Evolutionary conservation across 2,797 vertebrate genomes (phyloP).

Genomic region (Cuniculus paca): DNA sequence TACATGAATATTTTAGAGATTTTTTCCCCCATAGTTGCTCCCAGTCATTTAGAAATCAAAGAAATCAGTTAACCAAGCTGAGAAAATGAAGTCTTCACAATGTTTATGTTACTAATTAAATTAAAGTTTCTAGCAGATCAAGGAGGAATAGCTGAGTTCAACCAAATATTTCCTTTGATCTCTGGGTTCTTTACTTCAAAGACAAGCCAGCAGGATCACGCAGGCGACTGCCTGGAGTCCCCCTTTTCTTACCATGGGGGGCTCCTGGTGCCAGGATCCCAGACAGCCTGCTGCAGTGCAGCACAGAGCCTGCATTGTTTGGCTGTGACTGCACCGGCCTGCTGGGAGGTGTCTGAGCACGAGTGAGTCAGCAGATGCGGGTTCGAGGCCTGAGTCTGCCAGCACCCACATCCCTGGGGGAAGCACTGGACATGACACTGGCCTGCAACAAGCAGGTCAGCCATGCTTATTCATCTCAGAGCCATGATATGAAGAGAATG

Average conservation of each 20-base stretch:
- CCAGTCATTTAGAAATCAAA: conserved; percentile 48
- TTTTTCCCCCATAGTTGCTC: not conserved
- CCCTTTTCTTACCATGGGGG: not conserved
- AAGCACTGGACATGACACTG: not conserved
- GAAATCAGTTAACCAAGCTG: conserved; percentile 52
- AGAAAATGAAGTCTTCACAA: conserved; percentile 55
- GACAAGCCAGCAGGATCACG: not conserved
- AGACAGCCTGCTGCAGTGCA: not conserved
- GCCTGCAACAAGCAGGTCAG: not conserved
- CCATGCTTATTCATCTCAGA: not conserved
- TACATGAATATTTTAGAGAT: not conserved
- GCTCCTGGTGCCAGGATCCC: not conserved
- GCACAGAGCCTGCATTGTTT: not conserved
- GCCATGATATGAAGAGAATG: not conserved
- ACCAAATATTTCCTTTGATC: conserved; percentile 79
- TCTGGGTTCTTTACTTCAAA: conserved; percentile 68
- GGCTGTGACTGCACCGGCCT: not conserved
- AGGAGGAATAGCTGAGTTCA: conserved; percentile 63
- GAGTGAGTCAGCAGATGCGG: not conserved
- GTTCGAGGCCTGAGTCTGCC: not conserved
- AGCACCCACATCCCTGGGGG: not conserved
- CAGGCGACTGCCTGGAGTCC: not conserved
- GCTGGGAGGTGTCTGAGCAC: not conserved
- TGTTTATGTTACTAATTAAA: conserved; percentile 76
- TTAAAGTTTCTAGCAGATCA: conserved; percentile 72